Evolutionary conservation across 2,113 vertebrate species (phyloP).

Genomic region (Datnioides undecimradiatus): DNA sequence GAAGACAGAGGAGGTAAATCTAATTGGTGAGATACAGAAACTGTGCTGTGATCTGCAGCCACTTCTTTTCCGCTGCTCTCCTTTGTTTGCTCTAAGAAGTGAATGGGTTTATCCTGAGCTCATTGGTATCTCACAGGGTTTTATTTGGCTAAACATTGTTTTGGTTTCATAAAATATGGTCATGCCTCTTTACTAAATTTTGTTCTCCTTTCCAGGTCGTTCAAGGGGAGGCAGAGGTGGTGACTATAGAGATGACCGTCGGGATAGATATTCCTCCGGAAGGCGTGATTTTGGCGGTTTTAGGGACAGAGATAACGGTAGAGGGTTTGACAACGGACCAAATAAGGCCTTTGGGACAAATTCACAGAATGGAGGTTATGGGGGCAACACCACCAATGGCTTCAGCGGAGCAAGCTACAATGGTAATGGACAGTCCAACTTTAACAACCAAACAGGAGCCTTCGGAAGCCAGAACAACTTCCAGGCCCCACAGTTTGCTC

Average conservation of each 20-base stretch:
- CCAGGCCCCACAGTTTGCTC: constrained; percentile 88
- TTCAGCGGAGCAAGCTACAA: constrained; percentile 86
- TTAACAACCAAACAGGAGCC: constrained; percentile 85
- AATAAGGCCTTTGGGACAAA: constrained; percentile 92
- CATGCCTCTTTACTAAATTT: background rate
- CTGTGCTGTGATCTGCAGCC: constrained; percentile 75
- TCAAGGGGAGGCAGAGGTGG: constrained; percentile 96
- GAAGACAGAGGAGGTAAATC: constrained; percentile 99
- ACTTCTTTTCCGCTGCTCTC: constrained; percentile 38
- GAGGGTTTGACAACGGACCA: constrained; percentile 90
- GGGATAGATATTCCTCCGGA: constrained; percentile 92
- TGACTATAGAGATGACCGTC: constrained; percentile 89
- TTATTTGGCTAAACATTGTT: background rate
- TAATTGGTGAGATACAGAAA: constrained; percentile 87
- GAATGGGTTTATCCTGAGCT: background rate
- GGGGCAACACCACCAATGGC: constrained; percentile 82
- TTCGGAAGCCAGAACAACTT: constrained; percentile 91
- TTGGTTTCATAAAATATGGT: background rate
- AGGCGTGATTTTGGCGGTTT: constrained; percentile 94
- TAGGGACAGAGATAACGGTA: constrained; percentile 93
- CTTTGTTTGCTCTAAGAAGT: constrained; percentile 10
- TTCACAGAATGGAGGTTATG: constrained; percentile 93
- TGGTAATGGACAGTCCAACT: constrained; percentile 90
- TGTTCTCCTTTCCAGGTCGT: constrained; percentile 87
- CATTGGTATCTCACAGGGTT: background rate